Conservation (phyloP, 2,888 invertebrate genomes). For the Ceraclea dissimilis region DNA sequence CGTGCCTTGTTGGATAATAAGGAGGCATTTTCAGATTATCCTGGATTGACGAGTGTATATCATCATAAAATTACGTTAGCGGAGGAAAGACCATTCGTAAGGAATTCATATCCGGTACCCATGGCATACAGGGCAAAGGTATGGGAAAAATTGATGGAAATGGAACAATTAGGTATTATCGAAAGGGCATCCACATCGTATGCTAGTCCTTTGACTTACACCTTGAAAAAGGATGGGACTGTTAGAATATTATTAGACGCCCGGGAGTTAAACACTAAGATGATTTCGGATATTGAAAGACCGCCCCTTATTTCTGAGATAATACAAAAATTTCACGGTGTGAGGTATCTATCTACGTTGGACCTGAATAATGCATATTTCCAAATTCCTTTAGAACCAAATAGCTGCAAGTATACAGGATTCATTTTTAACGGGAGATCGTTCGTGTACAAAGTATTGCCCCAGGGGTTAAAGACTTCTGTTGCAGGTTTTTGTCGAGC, state of each 20-base stretch:
- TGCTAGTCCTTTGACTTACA: conserved; percentile 30
- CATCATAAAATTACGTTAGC: background rate
- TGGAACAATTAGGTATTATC: conserved; percentile 29
- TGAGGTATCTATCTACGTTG: conserved; percentile 21
- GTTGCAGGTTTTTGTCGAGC: conserved; percentile 28
- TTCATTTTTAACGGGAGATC: conserved; percentile 12
- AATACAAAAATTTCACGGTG: conserved; percentile 27
- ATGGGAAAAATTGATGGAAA: conserved; percentile 27
- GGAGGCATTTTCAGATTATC: background rate
- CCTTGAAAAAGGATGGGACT: conserved; percentile 29
- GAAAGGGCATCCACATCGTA: conserved; percentile 28
- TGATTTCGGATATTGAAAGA: conserved; percentile 29
- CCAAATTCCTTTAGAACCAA: background rate
- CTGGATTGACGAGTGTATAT: background rate
- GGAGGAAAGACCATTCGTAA: conserved; percentile 62
- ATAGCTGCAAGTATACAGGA: conserved; percentile 19
- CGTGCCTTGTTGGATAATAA: background rate
- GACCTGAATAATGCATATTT: conserved; percentile 27
- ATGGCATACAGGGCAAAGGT: conserved; percentile 27
- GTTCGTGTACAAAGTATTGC: conserved; percentile 14
- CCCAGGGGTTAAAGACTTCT: conserved; percentile 12
- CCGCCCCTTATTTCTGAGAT: conserved; percentile 26
- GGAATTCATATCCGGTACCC: conserved; percentile 29
- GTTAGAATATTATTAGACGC: conserved; percentile 31
- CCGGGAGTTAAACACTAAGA: conserved; percentile 28